Evolutionary conservation across 2,888 invertebrate species (phyloP).

Genomic region (Limnephilus marmoratus): DNA sequence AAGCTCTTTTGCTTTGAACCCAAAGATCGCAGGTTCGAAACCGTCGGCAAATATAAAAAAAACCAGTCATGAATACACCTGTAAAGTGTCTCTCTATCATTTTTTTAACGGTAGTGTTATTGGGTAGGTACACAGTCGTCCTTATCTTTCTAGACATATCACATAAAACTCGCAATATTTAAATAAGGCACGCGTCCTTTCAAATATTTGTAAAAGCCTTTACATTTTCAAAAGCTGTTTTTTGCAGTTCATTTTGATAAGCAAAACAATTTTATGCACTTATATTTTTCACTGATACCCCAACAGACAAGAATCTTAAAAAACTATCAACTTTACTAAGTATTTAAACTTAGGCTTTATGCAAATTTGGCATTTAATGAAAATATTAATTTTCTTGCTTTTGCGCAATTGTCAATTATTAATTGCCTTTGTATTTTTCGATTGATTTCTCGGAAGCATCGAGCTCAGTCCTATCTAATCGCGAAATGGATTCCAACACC

Average conservation of each 20-base stretch:
- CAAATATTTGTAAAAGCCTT: neutral
- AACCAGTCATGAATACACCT: neutral
- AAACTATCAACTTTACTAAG: too few relatives aligned
- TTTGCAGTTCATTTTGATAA: neutral
- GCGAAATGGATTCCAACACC: neutral
- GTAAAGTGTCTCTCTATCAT: neutral
- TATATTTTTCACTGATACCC: too few relatives aligned
- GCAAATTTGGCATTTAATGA: neutral
- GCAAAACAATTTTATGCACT: too few relatives aligned
- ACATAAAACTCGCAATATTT: neutral
- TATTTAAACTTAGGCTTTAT: neutral
- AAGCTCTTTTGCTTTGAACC: neutral
- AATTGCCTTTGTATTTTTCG: neutral
- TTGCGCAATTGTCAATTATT: neutral
- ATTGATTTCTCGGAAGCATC: neutral
- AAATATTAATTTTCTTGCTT: neutral
- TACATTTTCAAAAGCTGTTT: neutral
- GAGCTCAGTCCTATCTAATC: slow-evolving; percentile 9
- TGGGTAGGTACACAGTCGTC: neutral
- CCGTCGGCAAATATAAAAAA: neutral
- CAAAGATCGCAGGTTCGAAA: neutral
- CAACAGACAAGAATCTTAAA: too few relatives aligned
- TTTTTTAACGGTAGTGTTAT: neutral
- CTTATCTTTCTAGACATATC: neutral
- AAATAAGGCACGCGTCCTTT: neutral